Base-by-base conservation (phyloP, 1,140 invertebrate genomes). In the Harpegnathos saltator region DNA sequence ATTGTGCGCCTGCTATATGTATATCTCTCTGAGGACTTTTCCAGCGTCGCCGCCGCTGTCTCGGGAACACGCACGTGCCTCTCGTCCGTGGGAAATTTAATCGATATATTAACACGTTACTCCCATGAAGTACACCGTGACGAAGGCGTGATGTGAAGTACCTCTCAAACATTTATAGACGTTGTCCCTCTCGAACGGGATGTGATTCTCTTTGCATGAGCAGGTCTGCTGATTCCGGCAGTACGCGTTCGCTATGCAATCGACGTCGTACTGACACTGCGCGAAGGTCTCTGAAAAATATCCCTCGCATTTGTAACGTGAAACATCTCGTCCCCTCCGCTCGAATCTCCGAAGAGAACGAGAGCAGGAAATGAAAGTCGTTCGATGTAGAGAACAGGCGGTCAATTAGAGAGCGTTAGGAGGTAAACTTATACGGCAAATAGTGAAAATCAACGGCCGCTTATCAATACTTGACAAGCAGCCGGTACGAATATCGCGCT, bases 181-280 rank as follows among this genome's bases (percentile, higher is more conserved):
- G 12, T 89, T 91, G 19, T 87, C 82, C 84, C 85, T 91, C 56
- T 61, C 89, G n/a, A 89, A 85, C 2, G 87, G 87, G 59, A 92
- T 82, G 62, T 89, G 87, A 33, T 83, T 69, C 0, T 89, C 83
- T 74, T 89, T 91, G 84, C 92, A 92, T 15, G 83, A 59, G 54
- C 92, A 92, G 19, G 86, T 89, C 33, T 87, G 61, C 7, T 87
- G 85, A 50, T 89, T 86, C 75, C 69, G 84, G 58, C 92, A 92
- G 54, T 87, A 91, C 2, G 92, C 92, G 29, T 92, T 92, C 22
- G 86, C 72, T 29, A 89, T 86, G 66, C 92, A 92, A 14, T 92
- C 91, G 38, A 14, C 84, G 62, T 92, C 91, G 78, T 90, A 91
- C 15, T 65, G 81, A 73, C 92, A 92, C 17, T 56, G 54, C 3